These are phyloP conservation scores for Dasyprocta punctata DNA, from an alignment of 2,113 vertebrate species.

Conservation along the genomic window DNA sequence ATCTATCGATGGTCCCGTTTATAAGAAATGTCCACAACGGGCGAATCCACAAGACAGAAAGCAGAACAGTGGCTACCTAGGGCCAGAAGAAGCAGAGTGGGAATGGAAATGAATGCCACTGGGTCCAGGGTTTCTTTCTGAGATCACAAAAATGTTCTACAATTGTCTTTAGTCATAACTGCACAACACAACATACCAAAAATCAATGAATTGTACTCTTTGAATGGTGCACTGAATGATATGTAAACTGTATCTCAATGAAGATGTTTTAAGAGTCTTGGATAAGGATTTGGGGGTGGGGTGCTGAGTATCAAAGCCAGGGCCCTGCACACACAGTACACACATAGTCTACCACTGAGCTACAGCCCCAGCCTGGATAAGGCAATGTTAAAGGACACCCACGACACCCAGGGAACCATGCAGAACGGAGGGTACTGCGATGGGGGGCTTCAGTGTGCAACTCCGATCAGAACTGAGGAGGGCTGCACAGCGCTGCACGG, in stretches of 20 bases:
- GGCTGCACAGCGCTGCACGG: rapidly evolving
- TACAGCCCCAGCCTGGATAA: neutral
- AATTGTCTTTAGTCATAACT: rapidly evolving
- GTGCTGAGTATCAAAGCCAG: neutral
- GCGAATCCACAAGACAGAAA: neutral
- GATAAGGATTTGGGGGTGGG: neutral
- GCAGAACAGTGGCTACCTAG: rapidly evolving
- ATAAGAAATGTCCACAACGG: rapidly evolving
- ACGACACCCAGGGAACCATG: neutral
- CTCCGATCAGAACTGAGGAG: neutral
- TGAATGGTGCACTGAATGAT: rapidly evolving
- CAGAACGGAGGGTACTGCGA: rapidly evolving
- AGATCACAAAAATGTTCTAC: neutral
- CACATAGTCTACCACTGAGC: neutral
- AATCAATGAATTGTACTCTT: rapidly evolving
- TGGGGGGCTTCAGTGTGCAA: rapidly evolving
- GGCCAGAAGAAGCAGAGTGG: rapidly evolving
- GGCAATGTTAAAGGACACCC: neutral
- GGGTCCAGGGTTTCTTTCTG: rapidly evolving
- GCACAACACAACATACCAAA: neutral
- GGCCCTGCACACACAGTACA: no score
- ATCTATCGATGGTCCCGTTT: rapidly evolving
- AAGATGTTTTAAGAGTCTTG: neutral
- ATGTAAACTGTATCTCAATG: rapidly evolving
- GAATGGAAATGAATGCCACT: rapidly evolving